Evolutionary conservation across 2,888 invertebrate species (phyloP).

Genomic region (Heteropelma amictum): DNA sequence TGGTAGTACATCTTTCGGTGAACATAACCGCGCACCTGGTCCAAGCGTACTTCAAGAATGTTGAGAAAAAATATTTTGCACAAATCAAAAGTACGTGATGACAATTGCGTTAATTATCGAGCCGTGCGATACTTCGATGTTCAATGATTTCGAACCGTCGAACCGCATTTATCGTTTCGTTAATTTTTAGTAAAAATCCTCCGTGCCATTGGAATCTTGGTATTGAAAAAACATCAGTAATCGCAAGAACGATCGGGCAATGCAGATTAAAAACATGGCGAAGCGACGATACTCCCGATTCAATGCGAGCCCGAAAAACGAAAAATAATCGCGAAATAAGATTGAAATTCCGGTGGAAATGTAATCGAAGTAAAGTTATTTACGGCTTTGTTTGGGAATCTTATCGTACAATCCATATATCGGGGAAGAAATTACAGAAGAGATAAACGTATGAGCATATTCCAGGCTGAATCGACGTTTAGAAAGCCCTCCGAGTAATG

Average conservation of each 20-base stretch:
- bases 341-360: background rate
- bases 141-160: too few species aligned
- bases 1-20: slow-evolving; percentile 69
- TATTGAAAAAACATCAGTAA: background rate
- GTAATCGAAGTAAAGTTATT: slow-evolving; percentile 6
- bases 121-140: slow-evolving; percentile 29
- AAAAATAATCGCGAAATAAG: background rate
- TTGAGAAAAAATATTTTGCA: background rate
- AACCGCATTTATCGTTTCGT: background rate
- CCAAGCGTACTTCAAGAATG: slow-evolving; percentile 22
- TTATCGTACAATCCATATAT: slow-evolving; percentile 21
- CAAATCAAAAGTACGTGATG: background rate
- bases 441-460: background rate
- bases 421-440: background rate
- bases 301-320: background rate
- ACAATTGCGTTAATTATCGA: background rate
- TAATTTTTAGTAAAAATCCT: background rate
- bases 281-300: background rate
- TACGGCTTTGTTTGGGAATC: background rate
- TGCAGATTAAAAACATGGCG: background rate
- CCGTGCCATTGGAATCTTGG: background rate
- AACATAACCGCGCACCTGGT: slow-evolving; percentile 53
- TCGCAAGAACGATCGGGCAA: background rate
- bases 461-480: background rate
- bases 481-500: too few species aligned